Evolutionary conservation across 2,888 invertebrate genomes (phyloP).

Genomic region (Vannuccia rotundouncinata): DNA sequence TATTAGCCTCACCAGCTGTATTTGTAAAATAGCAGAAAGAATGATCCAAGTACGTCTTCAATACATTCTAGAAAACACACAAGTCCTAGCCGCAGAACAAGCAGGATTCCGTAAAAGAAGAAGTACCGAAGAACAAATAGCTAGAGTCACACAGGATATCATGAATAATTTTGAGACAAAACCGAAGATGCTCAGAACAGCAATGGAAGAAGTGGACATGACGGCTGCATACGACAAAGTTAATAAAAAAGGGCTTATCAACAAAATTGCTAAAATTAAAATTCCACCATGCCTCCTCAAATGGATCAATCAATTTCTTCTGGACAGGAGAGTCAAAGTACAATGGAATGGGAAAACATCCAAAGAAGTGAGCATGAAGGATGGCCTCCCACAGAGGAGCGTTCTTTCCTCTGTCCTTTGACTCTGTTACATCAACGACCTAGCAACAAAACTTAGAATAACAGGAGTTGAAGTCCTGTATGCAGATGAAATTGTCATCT

Average conservation of each 20-base stretch:
- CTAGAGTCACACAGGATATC: not conserved
- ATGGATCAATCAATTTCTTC: slow-evolving; percentile 10
- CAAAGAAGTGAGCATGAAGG: not conserved
- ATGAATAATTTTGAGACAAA: not conserved
- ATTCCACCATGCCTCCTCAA: not conserved
- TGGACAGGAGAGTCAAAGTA: slow-evolving; percentile 2
- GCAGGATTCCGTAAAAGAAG: slow-evolving; percentile 4
- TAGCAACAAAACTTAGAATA: not conserved
- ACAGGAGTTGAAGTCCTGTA: slow-evolving; percentile 27
- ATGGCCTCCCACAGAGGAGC: slow-evolving; percentile 3
- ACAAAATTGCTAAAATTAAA: not conserved
- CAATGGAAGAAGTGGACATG: not conserved
- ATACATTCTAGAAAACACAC: not conserved
- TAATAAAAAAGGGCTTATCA: slow-evolving; percentile 10
- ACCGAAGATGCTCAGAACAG: not conserved
- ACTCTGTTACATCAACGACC: slow-evolving; percentile 31
- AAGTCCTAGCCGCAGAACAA: slow-evolving; percentile 13
- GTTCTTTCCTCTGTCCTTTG: slow-evolving; percentile 16
- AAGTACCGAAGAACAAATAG: slow-evolving; percentile 22
- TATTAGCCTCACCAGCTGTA: slow-evolving; percentile 25
- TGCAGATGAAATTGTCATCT: not conserved
- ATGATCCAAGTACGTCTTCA: not conserved
- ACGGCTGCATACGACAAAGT: slow-evolving; percentile 5
- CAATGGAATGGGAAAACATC: not conserved
- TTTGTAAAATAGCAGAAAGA: slow-evolving; percentile 22